Evolutionary conservation across 1,140 invertebrate genomes (phyloP).

Genomic region (Agraylea sexmaculata): DNA sequence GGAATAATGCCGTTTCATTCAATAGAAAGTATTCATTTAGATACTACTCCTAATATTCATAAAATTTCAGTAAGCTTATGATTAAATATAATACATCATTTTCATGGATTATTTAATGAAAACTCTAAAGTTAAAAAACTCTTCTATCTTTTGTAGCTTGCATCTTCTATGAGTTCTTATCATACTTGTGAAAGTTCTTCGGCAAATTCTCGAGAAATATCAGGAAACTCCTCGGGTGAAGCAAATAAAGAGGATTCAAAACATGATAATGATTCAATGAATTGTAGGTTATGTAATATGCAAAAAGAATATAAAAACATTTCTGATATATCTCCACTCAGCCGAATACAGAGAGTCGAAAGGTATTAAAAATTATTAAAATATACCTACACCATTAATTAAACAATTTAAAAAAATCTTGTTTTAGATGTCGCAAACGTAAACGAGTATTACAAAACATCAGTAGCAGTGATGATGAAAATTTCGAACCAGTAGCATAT

Average conservation of each 20-base stretch:
- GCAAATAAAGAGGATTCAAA: constrained; percentile 28
- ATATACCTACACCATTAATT: neutral
- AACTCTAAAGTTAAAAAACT: too few relatives aligned
- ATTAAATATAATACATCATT: too few relatives aligned
- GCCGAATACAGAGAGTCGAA: too few relatives aligned
- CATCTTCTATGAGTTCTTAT: constrained; percentile 31
- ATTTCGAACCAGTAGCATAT: constrained; percentile 19
- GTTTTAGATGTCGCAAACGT: constrained; percentile 42
- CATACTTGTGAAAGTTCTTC: constrained; percentile 37
- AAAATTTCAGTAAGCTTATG: constrained; percentile 14
- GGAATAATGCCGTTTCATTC: constrained; percentile 40
- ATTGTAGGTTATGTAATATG: constrained; percentile 16
- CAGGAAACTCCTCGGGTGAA: constrained; percentile 27
- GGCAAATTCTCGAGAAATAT: constrained; percentile 28
- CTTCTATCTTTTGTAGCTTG: too few relatives aligned
- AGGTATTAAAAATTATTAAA: constrained; percentile 3
- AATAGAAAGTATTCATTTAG: constrained; percentile 25
- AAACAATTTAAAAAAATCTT: constrained; percentile 11
- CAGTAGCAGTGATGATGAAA: constrained; percentile 25
- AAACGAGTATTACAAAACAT: constrained; percentile 38
- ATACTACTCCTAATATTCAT: neutral
- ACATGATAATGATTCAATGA: constrained; percentile 26
- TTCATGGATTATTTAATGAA: too few relatives aligned
- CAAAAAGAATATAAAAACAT: constrained; percentile 9
- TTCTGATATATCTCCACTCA: constrained; percentile 39